Conservation (phyloP, 2,888 invertebrate genomes). For the Nemoura dubitans region DNA sequence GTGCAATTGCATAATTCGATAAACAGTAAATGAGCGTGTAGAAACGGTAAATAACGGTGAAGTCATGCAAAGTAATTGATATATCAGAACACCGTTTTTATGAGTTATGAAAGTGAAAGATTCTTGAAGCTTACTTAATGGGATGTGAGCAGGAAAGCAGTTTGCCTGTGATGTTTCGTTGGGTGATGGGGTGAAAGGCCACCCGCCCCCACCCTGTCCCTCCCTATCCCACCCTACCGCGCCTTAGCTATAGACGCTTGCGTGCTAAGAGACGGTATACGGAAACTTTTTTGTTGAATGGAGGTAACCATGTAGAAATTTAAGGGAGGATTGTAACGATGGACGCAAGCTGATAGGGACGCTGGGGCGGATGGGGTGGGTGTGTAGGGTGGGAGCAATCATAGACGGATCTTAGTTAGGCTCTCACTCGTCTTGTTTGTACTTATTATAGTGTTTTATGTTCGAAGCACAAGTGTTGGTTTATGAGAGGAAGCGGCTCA, state of each 20-base stretch:
- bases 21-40: conserved; percentile 13
- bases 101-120: neutral
- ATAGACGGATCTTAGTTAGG: neutral
- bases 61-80: conserved; percentile 33
- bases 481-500: conserved; percentile 19
- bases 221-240: too few species aligned
- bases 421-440: neutral
- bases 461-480: conserved; percentile 14
- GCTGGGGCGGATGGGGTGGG: conserved; percentile 1
- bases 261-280: neutral
- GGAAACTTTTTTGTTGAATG: conserved; percentile 26
- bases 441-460: conserved; percentile 19
- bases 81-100: conserved; percentile 15
- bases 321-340: neutral
- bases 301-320: conserved; percentile 34
- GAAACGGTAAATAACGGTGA: conserved; percentile 24
- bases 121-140: neutral
- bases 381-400: neutral
- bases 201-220: too few species aligned
- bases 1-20: conserved; percentile 38
- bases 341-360: neutral
- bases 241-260: neutral
- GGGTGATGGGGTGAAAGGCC: neutral
- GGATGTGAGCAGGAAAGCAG: neutral
- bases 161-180: neutral